Conservation (phyloP, 2,797 vertebrate species). For the Hippocampus kuda region DNA sequence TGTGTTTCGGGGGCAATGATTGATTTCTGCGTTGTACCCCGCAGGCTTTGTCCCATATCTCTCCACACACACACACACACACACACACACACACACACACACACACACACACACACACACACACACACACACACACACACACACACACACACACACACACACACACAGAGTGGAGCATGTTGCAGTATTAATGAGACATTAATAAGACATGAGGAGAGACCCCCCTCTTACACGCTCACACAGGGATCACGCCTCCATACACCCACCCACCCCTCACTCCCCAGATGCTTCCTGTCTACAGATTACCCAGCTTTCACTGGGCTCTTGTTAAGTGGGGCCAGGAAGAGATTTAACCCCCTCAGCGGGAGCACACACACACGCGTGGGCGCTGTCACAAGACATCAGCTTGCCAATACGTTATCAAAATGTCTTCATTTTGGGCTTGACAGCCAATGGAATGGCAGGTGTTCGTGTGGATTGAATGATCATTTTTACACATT, state of each 20-base stretch:
- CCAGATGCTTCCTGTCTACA: conserved; percentile 71
- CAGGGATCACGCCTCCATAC: conserved; percentile 48
- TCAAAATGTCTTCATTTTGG: conserved; percentile 24
- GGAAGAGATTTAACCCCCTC: conserved; percentile 70
- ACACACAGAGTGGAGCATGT: conserved; percentile 46
- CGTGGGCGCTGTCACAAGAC: conserved; percentile 26
- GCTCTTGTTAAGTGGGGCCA: conserved; percentile 67
- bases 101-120: conserved; percentile 31
- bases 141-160: conserved; percentile 29
- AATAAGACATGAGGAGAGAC: conserved; percentile 73
- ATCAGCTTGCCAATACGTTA: conserved; percentile 26
- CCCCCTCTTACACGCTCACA: conserved; percentile 60
- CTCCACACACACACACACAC: conserved; percentile 28
- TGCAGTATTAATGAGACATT: conserved; percentile 74
- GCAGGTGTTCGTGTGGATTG: conserved; percentile 14
- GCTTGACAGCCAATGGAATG: conserved; percentile 12
- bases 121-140: conserved; percentile 36
- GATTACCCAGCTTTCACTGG: conserved; percentile 68
- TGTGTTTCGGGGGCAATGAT: conserved; percentile 67
- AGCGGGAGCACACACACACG: conserved; percentile 44
- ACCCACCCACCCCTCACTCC: conserved; percentile 28
- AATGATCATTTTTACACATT: background rate
- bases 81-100: conserved; percentile 28
- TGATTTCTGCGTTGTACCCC: conserved; percentile 64
- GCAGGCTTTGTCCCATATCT: conserved; percentile 59